phyloP scores from a whole-genome alignment of 2,888 invertebrate genomes.

The Conistra vaccinii region DNA sequence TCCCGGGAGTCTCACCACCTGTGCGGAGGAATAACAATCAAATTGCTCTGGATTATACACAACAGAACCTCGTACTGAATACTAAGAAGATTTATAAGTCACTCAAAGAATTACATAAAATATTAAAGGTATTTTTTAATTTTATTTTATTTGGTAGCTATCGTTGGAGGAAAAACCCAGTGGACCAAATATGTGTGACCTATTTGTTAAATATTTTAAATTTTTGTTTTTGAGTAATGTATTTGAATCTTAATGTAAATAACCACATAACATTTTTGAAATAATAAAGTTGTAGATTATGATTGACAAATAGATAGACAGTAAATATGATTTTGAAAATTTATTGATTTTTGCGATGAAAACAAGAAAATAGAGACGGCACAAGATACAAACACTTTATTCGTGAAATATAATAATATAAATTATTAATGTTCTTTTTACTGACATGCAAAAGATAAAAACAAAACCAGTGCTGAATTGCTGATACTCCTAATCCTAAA shows the following conservation, averaged over 20 bases:
- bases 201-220: neutral
- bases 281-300: constrained; percentile 5
- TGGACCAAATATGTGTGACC: constrained; percentile 2
- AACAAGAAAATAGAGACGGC: constrained; percentile 55
- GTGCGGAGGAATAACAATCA: constrained; percentile 68
- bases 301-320: neutral
- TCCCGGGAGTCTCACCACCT: constrained; percentile 85
- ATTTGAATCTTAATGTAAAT: constrained; percentile 6
- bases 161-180: constrained; percentile 1
- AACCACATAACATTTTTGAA: constrained; percentile 23
- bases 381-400: constrained; percentile 45
- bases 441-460: constrained; percentile 59
- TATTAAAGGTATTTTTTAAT: neutral
- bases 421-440: constrained; percentile 37
- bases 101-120: neutral
- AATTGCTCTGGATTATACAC: constrained; percentile 54
- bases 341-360: constrained; percentile 38
- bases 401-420: constrained; percentile 24
- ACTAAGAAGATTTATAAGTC: neutral
- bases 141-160: neutral
- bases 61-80: neutral
- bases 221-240: neutral
- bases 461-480: constrained; percentile 20
- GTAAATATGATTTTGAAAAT: constrained; percentile 20
- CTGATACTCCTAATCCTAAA: constrained; percentile 16